These are phyloP conservation scores for Enteromius paludinosus DNA, from an alignment of 2,797 vertebrate genomes.

Conservation along the genomic window DNA sequence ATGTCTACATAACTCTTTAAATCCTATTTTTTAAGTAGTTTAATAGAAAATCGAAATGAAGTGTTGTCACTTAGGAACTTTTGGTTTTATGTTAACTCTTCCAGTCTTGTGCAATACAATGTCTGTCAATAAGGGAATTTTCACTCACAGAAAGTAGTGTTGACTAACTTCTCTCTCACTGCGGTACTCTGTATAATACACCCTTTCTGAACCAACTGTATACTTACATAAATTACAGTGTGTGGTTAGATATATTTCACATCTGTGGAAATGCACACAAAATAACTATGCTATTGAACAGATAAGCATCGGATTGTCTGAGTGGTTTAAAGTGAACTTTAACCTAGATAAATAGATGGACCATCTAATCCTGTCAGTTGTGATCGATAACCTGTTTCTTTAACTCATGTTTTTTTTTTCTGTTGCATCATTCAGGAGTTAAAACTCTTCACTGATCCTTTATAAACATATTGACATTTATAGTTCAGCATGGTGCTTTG, in stretches of 20 bases:
- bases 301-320: constrained; percentile 2
- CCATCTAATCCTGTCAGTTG: background rate
- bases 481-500: background rate
- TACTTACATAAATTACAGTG: background rate
- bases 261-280: background rate
- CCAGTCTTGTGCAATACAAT: constrained; percentile 36
- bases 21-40: background rate
- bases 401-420: background rate
- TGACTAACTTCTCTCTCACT: constrained; percentile 1
- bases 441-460: background rate
- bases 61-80: background rate
- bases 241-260: background rate
- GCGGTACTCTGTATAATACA: no score
- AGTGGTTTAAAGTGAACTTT: constrained; percentile 19
- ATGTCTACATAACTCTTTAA: background rate
- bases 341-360: background rate
- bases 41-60: background rate
- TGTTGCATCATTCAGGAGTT: constrained; percentile 1
- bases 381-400: background rate
- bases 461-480: background rate
- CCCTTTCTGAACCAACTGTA: background rate
- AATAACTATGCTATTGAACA: background rate
- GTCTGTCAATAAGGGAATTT: constrained; percentile 33
- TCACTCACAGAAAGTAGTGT: constrained; percentile 1
- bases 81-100: background rate